These are phyloP conservation scores for Tetragonisca angustula DNA, from an alignment of 2,888 invertebrate species.

Conservation along the genomic window DNA sequence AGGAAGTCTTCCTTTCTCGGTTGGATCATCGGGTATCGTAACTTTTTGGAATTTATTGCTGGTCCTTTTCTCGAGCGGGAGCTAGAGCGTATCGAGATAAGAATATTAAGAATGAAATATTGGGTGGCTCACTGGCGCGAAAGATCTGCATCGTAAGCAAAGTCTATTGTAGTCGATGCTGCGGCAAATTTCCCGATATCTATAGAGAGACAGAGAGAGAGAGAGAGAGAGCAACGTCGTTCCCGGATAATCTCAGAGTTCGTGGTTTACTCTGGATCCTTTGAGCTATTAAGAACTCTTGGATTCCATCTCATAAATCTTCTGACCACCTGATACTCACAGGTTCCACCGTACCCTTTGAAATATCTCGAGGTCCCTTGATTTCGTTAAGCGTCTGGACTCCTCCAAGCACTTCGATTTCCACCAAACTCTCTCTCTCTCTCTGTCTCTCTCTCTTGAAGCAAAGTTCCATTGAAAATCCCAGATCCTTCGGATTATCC, in stretches of 20 bases:
- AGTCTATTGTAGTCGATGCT: neutral
- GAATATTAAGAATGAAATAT: neutral
- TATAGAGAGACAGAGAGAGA: no score
- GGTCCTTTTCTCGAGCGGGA: no score
- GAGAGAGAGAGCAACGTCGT: neutral
- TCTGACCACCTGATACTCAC: neutral
- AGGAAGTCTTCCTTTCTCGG: no score
- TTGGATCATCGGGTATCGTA: no score
- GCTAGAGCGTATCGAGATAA: neutral
- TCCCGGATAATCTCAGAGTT: neutral
- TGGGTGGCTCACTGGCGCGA: neutral
- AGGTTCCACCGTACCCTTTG: neutral
- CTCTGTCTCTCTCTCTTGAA: no score
- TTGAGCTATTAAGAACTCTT: neutral
- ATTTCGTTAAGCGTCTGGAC: neutral
- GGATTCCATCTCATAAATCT: neutral
- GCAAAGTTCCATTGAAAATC: neutral
- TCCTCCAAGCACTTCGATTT: neutral
- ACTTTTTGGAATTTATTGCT: no score
- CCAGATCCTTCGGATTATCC: neutral
- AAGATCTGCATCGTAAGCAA: slow-evolving; percentile 5
- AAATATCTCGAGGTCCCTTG: neutral
- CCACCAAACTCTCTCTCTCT: no score
- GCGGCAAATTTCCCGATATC: neutral
- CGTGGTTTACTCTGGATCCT: neutral